Percentiles rank a stretch among this genome's conserved stretches.
Conservation (phyloP, 2,113 vertebrate species). For the Ornithorhynchus anatinus region DNA sequence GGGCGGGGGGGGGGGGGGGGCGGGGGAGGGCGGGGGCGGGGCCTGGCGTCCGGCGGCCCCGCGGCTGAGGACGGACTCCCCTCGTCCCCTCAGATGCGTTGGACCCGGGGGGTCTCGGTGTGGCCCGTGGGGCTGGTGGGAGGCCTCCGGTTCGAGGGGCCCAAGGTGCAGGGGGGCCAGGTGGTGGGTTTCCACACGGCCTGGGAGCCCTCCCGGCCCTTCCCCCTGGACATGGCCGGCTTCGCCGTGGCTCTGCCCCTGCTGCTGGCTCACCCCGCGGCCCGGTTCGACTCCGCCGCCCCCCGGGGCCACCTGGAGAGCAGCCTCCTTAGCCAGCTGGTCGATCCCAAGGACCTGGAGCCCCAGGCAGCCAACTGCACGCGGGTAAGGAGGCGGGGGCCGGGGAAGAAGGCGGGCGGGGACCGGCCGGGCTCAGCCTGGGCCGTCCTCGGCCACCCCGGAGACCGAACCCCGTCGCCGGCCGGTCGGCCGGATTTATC, state of each 20-base stretch:
- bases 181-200: conserved; percentile 90
- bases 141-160: conserved; percentile 86
- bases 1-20: neutral
- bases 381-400: conserved; percentile 67
- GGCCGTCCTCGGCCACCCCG: no score
- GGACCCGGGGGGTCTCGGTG: conserved; percentile 83
- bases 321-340: conserved; percentile 82
- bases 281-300: conserved; percentile 81
- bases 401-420: neutral
- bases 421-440: no score
- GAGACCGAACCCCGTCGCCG: no score
- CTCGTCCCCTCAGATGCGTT: conserved; percentile 78
- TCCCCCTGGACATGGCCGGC: conserved; percentile 90
- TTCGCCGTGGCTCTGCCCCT: conserved; percentile 84
- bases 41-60: neutral
- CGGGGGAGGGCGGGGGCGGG: neutral
- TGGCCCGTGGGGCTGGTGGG: conserved; percentile 93
- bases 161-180: conserved; percentile 81
- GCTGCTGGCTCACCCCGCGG: conserved; percentile 77
- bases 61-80: neutral
- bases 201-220: conserved; percentile 87
- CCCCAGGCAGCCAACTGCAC: conserved; percentile 87
- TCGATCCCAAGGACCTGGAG: conserved; percentile 86
- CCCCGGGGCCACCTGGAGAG: conserved; percentile 89
- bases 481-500: no score